These are phyloP conservation scores for Eupelmus urozonus DNA, from an alignment of 2,888 invertebrate genomes.

Conservation along the genomic window DNA sequence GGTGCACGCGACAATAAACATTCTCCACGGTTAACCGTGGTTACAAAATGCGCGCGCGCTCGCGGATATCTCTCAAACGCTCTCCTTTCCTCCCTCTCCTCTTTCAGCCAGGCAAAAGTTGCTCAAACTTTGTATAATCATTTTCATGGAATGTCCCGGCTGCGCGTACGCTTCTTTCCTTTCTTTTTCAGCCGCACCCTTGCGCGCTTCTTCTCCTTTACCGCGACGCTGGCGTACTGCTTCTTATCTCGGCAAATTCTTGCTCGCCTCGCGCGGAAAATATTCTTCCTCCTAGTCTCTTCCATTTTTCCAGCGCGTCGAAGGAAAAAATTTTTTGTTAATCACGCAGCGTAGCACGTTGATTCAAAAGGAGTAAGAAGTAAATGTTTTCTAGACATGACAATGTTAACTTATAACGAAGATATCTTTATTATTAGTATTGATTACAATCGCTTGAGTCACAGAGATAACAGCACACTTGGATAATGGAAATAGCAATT, in stretches of 20 bases:
- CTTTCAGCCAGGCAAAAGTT: constrained; percentile 64
- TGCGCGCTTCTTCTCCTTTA: not conserved
- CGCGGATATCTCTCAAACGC: constrained; percentile 35
- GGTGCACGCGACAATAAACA: constrained; percentile 39
- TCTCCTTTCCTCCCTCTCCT: constrained; percentile 52
- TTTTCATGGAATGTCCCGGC: constrained; percentile 71
- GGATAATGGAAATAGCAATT: too few species aligned
- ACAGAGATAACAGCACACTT: too few species aligned
- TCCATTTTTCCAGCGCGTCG: not conserved
- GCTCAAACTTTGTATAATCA: constrained; percentile 73
- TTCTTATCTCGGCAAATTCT: constrained; percentile 59
- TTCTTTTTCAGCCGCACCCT: constrained; percentile 55
- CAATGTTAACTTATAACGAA: too few species aligned
- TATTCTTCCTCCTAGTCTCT: constrained; percentile 19
- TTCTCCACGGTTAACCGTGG: constrained; percentile 34
- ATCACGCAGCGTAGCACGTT: constrained; percentile 30
- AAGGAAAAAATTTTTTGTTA: constrained; percentile 42
- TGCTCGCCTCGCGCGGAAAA: constrained; percentile 47
- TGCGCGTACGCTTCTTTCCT: constrained; percentile 57
- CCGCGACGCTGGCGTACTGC: constrained; percentile 24
- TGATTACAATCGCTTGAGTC: too few species aligned
- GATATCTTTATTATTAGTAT: too few species aligned
- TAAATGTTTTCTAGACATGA: too few species aligned
- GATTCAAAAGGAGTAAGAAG: constrained; percentile 35
- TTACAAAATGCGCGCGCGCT: constrained; percentile 43